Evolutionary conservation across 2,797 vertebrate species (phyloP), one percentile per base, ranked within the genome.

Genomic region (Lemur catta): DNA sequence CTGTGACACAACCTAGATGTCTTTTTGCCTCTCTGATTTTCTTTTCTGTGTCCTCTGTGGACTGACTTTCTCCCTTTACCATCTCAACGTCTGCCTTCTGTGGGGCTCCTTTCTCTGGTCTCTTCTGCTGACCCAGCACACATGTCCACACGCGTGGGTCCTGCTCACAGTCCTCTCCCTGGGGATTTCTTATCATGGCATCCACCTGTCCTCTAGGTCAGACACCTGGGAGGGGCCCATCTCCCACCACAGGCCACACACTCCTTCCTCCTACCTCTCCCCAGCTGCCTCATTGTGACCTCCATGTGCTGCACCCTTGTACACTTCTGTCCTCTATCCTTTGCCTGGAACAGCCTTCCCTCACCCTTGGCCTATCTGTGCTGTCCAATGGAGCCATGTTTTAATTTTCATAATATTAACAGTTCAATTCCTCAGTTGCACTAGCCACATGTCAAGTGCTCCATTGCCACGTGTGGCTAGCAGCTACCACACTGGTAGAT

Each of bases 371-470:
- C 61, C 48, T 24, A 43, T 38, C 52, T 74, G 9, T 38, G 2
- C 71, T 69, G 24, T 4, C 48, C 26, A 75, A 75, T 30, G 55
- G 5, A 41, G 55, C 22, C 46, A 71, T 38, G 33, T 63, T 91
- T 78, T 74, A 79, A 84, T 80, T 74, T 61, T 59, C 90, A 72
- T 75, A 55, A 50, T 38, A 69, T 75, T 13, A 75, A 86, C 92
- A 92, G 24, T 63, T 91, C 63, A 7, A 22, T 57, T 82, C 59
- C 72, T 81, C 46, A 13, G 15, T 43, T 6, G 0, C 12, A 28
- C 41, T 75, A 43, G 20, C 33, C 59, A 30, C 24, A 43, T 75
- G 26, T 52, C 86, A 79, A 61, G 71, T 2, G 20, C 57, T 89
- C 84, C 11, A 2, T 61, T 15, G 52, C 30, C 35, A 12, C 1